Conservation (phyloP, 2,797 vertebrate genomes). For the Molossus molossus region DNA sequence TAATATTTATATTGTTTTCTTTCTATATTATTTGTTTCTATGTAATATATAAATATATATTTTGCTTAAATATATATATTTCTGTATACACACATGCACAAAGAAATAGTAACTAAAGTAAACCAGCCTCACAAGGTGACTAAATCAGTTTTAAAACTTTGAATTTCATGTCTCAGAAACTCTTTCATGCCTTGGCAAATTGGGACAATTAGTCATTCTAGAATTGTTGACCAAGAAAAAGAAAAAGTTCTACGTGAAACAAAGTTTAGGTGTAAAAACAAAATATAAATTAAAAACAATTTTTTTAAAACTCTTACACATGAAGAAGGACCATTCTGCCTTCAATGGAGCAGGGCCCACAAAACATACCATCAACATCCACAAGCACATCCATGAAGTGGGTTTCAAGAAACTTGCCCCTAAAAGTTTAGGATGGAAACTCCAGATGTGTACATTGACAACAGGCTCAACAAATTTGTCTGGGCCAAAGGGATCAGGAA, state of each 20-base stretch:
- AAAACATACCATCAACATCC: no score
- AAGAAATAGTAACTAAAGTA: background rate
- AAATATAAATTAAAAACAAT: background rate
- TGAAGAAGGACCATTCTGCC: no score
- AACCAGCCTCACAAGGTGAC: background rate
- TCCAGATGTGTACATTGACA: no score
- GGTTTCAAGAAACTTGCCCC: no score
- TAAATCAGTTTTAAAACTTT: background rate
- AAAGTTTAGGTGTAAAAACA: background rate
- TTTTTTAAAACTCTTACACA: constrained; percentile 5
- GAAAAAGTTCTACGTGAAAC: background rate
- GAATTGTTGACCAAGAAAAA: background rate
- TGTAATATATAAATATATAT: background rate
- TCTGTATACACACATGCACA: background rate
- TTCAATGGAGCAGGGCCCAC: no score
- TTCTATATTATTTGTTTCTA: no score
- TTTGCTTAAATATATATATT: background rate
- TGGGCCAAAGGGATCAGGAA: no score
- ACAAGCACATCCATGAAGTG: no score
- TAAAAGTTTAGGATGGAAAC: no score
- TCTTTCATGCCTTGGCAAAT: background rate
- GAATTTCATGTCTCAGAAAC: background rate
- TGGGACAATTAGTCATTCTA: background rate
- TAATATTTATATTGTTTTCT: no score
- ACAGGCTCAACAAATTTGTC: no score